phyloP scores from a whole-genome alignment of 2,113 vertebrate genomes.

The Phodopus roborovskii region DNA sequence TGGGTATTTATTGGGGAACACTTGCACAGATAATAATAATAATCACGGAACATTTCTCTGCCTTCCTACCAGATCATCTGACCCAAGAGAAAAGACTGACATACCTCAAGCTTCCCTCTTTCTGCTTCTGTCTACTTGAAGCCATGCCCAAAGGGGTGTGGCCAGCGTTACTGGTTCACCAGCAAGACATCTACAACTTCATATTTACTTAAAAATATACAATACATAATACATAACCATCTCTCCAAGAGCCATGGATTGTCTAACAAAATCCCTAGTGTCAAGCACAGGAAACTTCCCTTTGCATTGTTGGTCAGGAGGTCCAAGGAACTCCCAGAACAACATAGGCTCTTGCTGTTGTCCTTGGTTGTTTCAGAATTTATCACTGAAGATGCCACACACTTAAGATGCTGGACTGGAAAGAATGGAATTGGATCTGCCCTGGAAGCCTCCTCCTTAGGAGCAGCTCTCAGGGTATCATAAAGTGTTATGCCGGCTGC shows the following conservation, averaged over 20 bases:
- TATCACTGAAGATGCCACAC: background rate
- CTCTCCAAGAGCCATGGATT: background rate
- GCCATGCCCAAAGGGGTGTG: too few species aligned
- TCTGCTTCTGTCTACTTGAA: too few species aligned
- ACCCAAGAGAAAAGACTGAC: too few species aligned
- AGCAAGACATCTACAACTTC: too few species aligned
- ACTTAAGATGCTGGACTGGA: background rate
- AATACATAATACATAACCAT: background rate
- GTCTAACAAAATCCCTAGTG: background rate
- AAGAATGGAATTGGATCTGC: background rate
- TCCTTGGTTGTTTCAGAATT: background rate
- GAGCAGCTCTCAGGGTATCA: background rate
- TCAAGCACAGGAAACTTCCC: background rate
- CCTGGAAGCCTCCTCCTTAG: background rate
- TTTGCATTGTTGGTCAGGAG: background rate
- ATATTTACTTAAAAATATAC: too few species aligned
- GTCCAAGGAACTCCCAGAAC: background rate
- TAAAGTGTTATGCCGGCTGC: background rate
- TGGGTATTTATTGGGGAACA: too few species aligned
- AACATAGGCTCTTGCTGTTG: background rate
- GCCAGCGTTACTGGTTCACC: too few species aligned
- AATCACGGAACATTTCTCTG: too few species aligned
- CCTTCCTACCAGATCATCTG: too few species aligned
- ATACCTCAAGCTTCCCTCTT: too few species aligned
- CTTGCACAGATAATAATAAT: too few species aligned